These are phyloP conservation scores for Drosophila mercatorum DNA, from an alignment of 2,888 invertebrate genomes.

Conservation along the genomic window DNA sequence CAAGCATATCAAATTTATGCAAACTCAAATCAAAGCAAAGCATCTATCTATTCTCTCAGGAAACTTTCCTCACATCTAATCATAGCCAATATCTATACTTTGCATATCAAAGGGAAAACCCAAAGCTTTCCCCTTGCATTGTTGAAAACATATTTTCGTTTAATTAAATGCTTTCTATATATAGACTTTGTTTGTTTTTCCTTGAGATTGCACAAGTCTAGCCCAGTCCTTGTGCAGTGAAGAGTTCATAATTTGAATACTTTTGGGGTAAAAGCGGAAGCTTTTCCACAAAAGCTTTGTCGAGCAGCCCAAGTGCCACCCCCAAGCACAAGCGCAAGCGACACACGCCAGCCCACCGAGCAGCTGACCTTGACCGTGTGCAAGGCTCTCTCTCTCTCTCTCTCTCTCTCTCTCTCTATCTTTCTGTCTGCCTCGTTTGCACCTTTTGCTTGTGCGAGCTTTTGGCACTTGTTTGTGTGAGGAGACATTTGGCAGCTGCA, in stretches of 20 bases:
- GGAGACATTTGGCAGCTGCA: constrained; percentile 3
- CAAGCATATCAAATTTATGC: not conserved
- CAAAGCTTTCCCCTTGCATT: not conserved
- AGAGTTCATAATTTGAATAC: constrained; percentile 33
- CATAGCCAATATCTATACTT: not conserved
- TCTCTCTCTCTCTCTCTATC: not conserved
- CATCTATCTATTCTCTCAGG: no score
- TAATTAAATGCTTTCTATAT: constrained; percentile 8
- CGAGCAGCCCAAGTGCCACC: not conserved
- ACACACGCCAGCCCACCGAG: constrained; percentile 5
- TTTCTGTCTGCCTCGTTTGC: not conserved
- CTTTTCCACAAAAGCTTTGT: constrained; percentile 35
- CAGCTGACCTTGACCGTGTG: constrained; percentile 58
- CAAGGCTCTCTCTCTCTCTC: constrained; percentile 43
- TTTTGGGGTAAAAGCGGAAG: constrained; percentile 27
- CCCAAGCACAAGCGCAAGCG: not conserved
- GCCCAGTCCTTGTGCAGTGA: constrained; percentile 16
- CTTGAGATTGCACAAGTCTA: constrained; percentile 1
- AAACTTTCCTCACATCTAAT: not conserved
- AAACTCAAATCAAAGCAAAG: not conserved
- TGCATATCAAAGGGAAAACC: not conserved
- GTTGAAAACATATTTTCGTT: constrained; percentile 4
- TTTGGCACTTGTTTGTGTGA: constrained; percentile 31
- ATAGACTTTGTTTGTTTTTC: constrained; percentile 6
- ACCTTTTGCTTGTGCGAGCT: constrained; percentile 32